Percentiles rank a stretch among this genome's conserved stretches.
Evolutionary conservation across 2,113 vertebrate species (phyloP).

Genomic region (Hippoglossus stenolepis): DNA sequence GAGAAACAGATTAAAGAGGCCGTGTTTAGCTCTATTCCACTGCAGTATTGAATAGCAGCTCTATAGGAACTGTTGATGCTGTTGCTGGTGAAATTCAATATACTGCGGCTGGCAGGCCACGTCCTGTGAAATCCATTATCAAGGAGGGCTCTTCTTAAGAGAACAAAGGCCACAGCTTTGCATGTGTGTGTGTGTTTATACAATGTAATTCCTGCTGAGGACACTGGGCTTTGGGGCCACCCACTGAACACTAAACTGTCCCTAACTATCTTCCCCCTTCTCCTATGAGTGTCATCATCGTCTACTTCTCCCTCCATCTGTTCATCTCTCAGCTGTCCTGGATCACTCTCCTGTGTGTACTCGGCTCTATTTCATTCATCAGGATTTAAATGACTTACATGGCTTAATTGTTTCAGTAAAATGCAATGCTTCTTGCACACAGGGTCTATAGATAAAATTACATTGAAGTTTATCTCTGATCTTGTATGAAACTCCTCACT

Average conservation of each 20-base stretch:
- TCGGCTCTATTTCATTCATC: slow-evolving; percentile 1
- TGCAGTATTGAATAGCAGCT: slow-evolving; percentile 24
- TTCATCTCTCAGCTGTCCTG: slow-evolving; percentile 34
- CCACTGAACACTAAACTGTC: not conserved
- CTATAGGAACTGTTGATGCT: slow-evolving; percentile 28
- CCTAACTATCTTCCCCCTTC: slow-evolving; percentile 1
- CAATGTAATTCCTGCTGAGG: slow-evolving; percentile 17
- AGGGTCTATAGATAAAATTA: too few relatives aligned
- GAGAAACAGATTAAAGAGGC: slow-evolving; percentile 6
- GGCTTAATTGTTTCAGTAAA: slow-evolving; percentile 17
- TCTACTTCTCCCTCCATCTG: slow-evolving; percentile 34
- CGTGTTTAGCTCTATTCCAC: slow-evolving; percentile 9
- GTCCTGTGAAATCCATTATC: slow-evolving; percentile 56
- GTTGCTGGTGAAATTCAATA: slow-evolving; percentile 66
- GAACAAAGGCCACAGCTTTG: not conserved
- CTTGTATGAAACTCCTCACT: not conserved
- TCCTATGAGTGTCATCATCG: not conserved
- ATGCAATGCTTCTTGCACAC: slow-evolving; percentile 2
- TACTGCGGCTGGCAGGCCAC: slow-evolving; percentile 31
- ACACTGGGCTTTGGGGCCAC: not conserved
- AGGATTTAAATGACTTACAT: slow-evolving; percentile 32
- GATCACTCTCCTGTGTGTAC: slow-evolving; percentile 17
- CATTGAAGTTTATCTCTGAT: not conserved
- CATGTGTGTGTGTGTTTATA: slow-evolving; percentile 10
- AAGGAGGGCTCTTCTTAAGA: slow-evolving; percentile 8